Conservation (phyloP, 2,888 invertebrate species). For the Chesias legatella region DNA sequence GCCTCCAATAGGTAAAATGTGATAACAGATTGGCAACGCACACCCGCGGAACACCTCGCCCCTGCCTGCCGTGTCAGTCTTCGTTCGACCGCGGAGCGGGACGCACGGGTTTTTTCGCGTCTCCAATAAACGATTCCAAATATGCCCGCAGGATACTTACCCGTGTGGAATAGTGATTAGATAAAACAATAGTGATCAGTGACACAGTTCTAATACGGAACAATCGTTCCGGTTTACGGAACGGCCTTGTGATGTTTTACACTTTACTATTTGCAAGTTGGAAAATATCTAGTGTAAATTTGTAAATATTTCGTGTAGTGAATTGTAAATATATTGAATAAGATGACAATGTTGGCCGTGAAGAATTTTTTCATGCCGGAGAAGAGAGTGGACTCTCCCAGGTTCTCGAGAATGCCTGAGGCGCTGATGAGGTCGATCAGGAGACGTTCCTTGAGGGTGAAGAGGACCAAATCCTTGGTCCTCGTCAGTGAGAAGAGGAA, state of each 20-base stretch:
- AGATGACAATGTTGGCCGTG: conserved; percentile 82
- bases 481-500: conserved; percentile 87
- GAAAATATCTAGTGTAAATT: conserved; percentile 1
- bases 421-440: conserved; percentile 86
- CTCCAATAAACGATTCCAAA: conserved; percentile 23
- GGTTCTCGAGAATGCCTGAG: conserved; percentile 85
- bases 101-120: conserved; percentile 14
- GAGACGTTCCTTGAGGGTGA: conserved; percentile 85
- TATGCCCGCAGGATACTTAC: conserved; percentile 30
- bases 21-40: conserved; percentile 45
- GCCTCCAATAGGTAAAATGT: conserved; percentile 45
- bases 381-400: conserved; percentile 78
- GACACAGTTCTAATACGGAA: conserved; percentile 35
- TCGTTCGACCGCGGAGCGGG: conserved; percentile 11
- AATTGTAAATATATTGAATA: conserved; percentile 14
- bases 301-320: conserved; percentile 11
- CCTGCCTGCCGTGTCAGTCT: conserved; percentile 15
- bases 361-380: conserved; percentile 88
- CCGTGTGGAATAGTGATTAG: conserved; percentile 43
- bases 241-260: conserved; percentile 24
- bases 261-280: conserved; percentile 5
- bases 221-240: conserved; percentile 25
- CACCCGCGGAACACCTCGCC: conserved; percentile 16
- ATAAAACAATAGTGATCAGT: conserved; percentile 41
- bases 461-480: conserved; percentile 87